These are phyloP conservation scores for Eucera pruinosa DNA, from an alignment of 2,888 invertebrate species.

Conservation along the genomic window DNA sequence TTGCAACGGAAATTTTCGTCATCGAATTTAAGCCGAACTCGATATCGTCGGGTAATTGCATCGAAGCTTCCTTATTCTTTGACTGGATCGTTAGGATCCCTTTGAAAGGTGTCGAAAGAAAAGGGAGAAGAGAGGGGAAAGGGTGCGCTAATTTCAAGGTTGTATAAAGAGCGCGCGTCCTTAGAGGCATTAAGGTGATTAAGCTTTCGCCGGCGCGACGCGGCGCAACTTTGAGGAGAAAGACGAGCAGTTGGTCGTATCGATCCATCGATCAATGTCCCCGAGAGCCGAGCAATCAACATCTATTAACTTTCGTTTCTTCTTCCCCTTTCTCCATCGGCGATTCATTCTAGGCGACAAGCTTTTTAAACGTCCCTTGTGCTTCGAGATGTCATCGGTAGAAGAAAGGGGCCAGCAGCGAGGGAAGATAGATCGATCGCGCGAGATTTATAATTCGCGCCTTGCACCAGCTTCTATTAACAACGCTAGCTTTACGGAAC, in stretches of 20 bases:
- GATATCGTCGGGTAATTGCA: neutral
- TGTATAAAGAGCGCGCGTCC: constrained; percentile 1
- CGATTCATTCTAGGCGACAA: constrained; percentile 27
- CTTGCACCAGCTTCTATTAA: too few relatives aligned
- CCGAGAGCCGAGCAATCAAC: neutral
- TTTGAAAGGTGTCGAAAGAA: neutral
- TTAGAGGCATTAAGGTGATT: constrained; percentile 40
- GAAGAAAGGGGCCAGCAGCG: too few relatives aligned
- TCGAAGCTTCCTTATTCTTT: neutral
- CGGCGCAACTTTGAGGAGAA: constrained; percentile 40
- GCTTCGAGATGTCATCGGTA: neutral
- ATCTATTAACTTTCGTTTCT: constrained; percentile 35
- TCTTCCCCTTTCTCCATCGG: constrained; percentile 2
- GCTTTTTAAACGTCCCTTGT: constrained; percentile 22
- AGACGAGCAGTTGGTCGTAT: constrained; percentile 29
- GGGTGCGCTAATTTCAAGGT: constrained; percentile 1
- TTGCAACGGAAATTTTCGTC: too few relatives aligned
- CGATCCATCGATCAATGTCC: constrained; percentile 60
- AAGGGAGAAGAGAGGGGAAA: neutral
- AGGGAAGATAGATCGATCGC: too few relatives aligned
- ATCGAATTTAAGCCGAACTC: too few relatives aligned
- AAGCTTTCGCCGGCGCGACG: constrained; percentile 41
- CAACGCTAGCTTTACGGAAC: too few relatives aligned
- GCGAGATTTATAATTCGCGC: constrained; percentile 24
- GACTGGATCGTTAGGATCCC: neutral